These are phyloP conservation scores for Malthinus seriepunctatus DNA, from an alignment of 2,888 invertebrate species.

Conservation along the genomic window DNA sequence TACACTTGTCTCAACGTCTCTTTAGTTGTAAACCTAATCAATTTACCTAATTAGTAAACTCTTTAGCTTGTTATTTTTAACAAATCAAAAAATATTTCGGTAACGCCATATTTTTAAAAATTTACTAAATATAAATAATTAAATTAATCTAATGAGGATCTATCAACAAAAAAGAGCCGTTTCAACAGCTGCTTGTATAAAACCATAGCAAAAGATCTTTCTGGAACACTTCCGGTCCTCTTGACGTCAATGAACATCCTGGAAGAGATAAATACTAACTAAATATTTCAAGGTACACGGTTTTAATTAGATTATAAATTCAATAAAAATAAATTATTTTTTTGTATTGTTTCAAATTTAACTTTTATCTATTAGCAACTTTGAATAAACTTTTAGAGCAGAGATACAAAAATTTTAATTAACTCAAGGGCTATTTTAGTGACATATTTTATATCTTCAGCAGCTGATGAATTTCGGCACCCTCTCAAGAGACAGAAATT, in stretches of 20 bases:
- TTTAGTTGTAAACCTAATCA: too few species aligned
- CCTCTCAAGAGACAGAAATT: constrained; percentile 13
- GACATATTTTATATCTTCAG: neutral
- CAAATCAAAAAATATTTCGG: too few species aligned
- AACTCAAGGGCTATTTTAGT: constrained; percentile 1
- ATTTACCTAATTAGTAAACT: too few species aligned
- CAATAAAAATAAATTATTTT: neutral
- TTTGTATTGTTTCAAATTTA: neutral
- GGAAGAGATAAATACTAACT: constrained; percentile 11
- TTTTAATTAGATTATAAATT: constrained; percentile 1
- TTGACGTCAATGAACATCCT: constrained; percentile 24
- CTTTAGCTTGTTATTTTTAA: too few species aligned
- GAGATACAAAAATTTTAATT: neutral
- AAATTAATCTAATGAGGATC: too few species aligned
- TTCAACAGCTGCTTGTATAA: neutral
- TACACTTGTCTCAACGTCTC: too few species aligned
- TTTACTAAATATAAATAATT: too few species aligned
- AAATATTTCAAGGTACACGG: constrained; percentile 1
- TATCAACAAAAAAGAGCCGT: constrained; percentile 6
- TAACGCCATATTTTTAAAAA: too few species aligned
- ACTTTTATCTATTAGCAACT: neutral
- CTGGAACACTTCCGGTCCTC: constrained; percentile 23
- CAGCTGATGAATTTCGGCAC: constrained; percentile 18
- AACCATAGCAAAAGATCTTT: constrained; percentile 14
- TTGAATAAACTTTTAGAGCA: neutral